phyloP scores from a whole-genome alignment of 2,113 vertebrate genomes.

The Rattus norvegicus region GRCr8 NC_086019.1:224608001-224608500 shows the following conservation, averaged over 20 bases:
- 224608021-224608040: background rate
- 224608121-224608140: conserved; percentile 16
- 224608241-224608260: background rate
- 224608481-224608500: background rate
- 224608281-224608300: background rate
- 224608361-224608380: background rate
- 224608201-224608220: conserved; percentile 6
- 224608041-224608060: background rate
- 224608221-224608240: background rate
- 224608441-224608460: background rate
- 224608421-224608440: background rate
- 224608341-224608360: background rate
- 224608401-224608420: background rate
- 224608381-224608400: background rate
- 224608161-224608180: background rate
- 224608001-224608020: background rate
- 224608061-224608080: background rate
- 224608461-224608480: background rate
- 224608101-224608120: background rate
- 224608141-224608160: background rate
- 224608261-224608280: background rate
- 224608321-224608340: background rate
- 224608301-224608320: conserved; percentile 21
- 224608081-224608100: background rate
- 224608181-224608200: conserved; percentile 21